Evolutionary conservation across 2,797 vertebrate species (phyloP).

Genomic region (Sebastes baramenuke): DNA sequence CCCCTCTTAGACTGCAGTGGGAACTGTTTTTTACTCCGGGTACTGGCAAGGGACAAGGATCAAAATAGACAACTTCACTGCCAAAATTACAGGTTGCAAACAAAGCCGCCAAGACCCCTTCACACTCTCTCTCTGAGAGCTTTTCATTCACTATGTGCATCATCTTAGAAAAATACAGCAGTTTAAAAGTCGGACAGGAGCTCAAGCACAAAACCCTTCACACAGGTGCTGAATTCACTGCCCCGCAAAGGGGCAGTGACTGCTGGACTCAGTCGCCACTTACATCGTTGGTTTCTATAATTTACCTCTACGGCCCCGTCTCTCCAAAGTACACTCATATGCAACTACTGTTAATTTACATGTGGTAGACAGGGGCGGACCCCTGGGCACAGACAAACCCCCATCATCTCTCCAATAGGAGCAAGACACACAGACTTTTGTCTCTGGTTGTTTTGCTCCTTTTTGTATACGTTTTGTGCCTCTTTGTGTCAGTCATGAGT

Average conservation of each 20-base stretch:
- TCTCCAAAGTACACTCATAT: background rate
- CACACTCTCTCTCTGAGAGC: background rate
- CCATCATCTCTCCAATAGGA: too few species aligned
- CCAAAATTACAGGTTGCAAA: background rate
- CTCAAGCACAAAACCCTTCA: background rate
- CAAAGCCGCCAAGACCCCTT: background rate
- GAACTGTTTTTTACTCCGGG: background rate
- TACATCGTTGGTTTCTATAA: background rate
- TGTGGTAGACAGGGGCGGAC: too few species aligned
- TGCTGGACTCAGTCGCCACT: background rate
- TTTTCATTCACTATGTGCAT: background rate
- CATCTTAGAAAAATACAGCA: background rate
- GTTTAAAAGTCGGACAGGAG: background rate
- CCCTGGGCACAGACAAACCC: too few species aligned
- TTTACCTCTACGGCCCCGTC: background rate
- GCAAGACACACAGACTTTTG: too few species aligned
- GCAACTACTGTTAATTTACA: too few species aligned
- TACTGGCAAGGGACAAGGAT: background rate
- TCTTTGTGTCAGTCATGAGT: too few species aligned
- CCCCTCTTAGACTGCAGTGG: background rate
- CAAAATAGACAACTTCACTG: background rate
- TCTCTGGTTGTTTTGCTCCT: too few species aligned
- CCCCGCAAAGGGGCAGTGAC: too few species aligned
- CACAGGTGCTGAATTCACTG: background rate
- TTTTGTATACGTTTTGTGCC: too few species aligned